These are phyloP conservation scores for Aldabrachelys gigantea DNA, from an alignment of 2,113 vertebrate genomes.

Conservation along the genomic window DNA sequence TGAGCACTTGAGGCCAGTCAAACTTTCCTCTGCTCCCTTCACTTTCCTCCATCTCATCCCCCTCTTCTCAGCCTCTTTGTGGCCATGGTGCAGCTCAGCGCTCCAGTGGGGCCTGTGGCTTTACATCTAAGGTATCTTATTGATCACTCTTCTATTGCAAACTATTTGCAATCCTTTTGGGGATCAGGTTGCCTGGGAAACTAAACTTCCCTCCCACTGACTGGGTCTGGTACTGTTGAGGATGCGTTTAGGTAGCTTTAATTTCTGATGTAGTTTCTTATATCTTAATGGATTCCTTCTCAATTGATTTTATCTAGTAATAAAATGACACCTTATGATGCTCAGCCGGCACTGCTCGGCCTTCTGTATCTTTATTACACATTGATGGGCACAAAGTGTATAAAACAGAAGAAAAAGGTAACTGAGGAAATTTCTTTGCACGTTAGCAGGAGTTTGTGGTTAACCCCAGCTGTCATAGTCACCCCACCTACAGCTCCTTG, in stretches of 20 bases:
- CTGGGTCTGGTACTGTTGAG: neutral
- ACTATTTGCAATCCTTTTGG: neutral
- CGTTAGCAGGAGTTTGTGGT: neutral
- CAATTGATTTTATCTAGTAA: neutral
- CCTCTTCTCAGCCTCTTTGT: neutral
- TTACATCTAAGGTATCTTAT: neutral
- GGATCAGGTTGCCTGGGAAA: neutral
- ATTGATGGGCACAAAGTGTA: neutral
- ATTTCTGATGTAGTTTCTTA: neutral
- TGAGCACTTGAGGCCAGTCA: neutral
- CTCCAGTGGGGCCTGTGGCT: neutral
- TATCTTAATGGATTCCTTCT: neutral
- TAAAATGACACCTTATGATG: neutral
- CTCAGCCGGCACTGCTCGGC: neutral
- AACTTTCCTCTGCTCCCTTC: neutral
- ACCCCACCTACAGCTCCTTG: neutral
- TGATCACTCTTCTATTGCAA: neutral
- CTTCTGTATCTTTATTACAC: neutral
- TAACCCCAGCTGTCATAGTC: neutral
- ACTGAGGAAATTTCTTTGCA: neutral
- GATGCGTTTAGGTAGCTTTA: neutral
- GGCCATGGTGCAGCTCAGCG: too few relatives aligned
- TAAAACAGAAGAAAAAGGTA: neutral
- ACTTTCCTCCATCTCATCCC: neutral
- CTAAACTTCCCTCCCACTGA: neutral